A percentile compares a stretch with the other conserved stretches of the same genome.
These are phyloP conservation scores for Hypolimnas misippus DNA, from an alignment of 2,888 invertebrate genomes.

Conservation along the genomic window DNA sequence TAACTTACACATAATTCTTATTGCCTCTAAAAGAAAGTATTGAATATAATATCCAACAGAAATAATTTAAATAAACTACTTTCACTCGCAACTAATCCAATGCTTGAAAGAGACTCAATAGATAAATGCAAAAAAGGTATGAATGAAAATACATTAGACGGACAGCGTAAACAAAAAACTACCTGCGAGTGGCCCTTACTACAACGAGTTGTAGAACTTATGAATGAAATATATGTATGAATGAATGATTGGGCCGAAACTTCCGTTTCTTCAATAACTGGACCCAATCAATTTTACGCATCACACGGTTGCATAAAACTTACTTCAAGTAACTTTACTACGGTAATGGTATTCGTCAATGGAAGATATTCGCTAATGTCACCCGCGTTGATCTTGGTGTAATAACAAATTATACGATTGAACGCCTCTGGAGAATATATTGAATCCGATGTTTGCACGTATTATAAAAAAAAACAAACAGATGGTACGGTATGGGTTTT, in stretches of 20 bases:
- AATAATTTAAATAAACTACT: constrained; percentile 8
- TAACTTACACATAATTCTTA: too few relatives aligned
- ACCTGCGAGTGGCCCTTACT: constrained; percentile 65
- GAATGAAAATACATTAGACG: constrained; percentile 49
- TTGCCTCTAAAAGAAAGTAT: too few relatives aligned
- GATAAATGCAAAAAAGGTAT: constrained; percentile 19
- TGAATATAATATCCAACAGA: not conserved
- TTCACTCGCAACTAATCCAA: constrained; percentile 6
- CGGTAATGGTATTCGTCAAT: constrained; percentile 48
- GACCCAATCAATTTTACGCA: constrained; percentile 76
- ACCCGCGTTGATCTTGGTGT: constrained; percentile 55
- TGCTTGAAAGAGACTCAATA: constrained; percentile 14
- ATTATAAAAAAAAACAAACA: not conserved
- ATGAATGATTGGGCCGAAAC: constrained; percentile 61
- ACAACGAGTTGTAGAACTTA: constrained; percentile 66
- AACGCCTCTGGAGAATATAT: constrained; percentile 75
- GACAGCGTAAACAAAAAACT: constrained; percentile 62
- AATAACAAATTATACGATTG: constrained; percentile 71
- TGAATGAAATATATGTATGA: constrained; percentile 68
- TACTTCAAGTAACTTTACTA: constrained; percentile 60
- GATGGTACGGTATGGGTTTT: not conserved
- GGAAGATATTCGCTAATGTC: constrained; percentile 53
- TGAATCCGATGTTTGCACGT: constrained; percentile 37
- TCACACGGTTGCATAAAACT: constrained; percentile 78
- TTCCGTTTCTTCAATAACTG: constrained; percentile 66